Base-by-base conservation (phyloP, 1,140 invertebrate species). In the Ips nitidus region DNA sequence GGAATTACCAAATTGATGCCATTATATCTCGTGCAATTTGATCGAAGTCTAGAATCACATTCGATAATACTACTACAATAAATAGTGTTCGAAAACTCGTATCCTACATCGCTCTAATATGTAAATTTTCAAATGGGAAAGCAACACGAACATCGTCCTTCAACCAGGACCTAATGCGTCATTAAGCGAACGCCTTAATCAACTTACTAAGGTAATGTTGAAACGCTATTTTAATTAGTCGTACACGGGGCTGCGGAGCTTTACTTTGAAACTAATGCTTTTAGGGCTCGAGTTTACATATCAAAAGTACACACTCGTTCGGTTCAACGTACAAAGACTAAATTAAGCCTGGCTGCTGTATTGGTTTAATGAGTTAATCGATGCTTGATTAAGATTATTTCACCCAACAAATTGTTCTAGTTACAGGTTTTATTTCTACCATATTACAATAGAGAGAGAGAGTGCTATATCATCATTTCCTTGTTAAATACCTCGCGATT, bases 261-360 rank as follows among this genome's bases (percentile, higher is more conserved):
- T 55, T 22, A n/a, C 37, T 55, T 55, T 55, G 52, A 55, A 55
- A 55, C 52, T 55, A 55, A 55, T 55, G 52, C 52, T 55, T 37
- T 55, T 55, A 55, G 52, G 8, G 52, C 1, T 38, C 5, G 52
- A 36, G 52, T 55, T 55, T 55, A n/a, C 52, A 55, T 55, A 55
- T 55, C 52, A 55, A 55, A 55, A 55, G 52, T 55, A 55, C 37
- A 55, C 37, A 55, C 37, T 55, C 52, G 52, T 55, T 55, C 52
- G 37, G 52, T 55, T 55, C 8, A 55, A 2, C 52, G 37, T 55
- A 55, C 52, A 55, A 55, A 55, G 52, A 55, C 52, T 55, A 55
- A 55, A 55, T 55, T 55, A 55, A 37, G 36, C n/a, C 5, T 37
- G 52, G 52, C 37, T 5, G 8, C 36, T 37, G 8, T 55, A 37